phyloP scores from a whole-genome alignment of 2,797 vertebrate genomes.

The Danio kyathit region DNA sequence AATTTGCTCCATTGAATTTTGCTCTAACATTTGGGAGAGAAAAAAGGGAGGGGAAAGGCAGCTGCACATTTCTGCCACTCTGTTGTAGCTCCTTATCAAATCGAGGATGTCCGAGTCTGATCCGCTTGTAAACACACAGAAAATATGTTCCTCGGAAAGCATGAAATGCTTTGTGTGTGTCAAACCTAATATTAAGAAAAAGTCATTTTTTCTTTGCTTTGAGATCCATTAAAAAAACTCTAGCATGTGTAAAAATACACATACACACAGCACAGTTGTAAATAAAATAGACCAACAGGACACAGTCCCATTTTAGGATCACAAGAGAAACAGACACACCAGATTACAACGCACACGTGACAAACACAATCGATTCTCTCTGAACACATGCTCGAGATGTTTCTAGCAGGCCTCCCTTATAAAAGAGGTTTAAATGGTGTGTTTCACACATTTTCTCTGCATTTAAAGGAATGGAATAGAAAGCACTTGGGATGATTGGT shows the following conservation, averaged over 20 bases:
- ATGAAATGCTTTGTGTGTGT: constrained; percentile 22
- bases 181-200: constrained; percentile 16
- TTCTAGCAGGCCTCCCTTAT: constrained; percentile 8
- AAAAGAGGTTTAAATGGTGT: constrained; percentile 46
- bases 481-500: constrained; percentile 17
- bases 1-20: neutral
- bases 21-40: neutral
- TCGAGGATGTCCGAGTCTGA: constrained; percentile 35
- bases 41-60: neutral
- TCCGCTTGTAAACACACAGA: constrained; percentile 26
- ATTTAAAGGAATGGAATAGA: constrained; percentile 45
- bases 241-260: neutral
- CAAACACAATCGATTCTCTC: constrained; percentile 17
- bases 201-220: constrained; percentile 10
- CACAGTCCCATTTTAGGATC: constrained; percentile 28
- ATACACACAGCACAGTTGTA: neutral
- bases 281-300: constrained; percentile 37
- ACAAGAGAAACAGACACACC: constrained; percentile 10
- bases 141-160: constrained; percentile 20
- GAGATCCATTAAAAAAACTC: neutral
- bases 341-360: neutral
- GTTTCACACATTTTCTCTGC: constrained; percentile 43
- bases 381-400: constrained; percentile 11
- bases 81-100: constrained; percentile 23
- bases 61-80: neutral